phyloP scores from a whole-genome alignment of 2,113 vertebrate species.

The Daboia siamensis region DNA sequence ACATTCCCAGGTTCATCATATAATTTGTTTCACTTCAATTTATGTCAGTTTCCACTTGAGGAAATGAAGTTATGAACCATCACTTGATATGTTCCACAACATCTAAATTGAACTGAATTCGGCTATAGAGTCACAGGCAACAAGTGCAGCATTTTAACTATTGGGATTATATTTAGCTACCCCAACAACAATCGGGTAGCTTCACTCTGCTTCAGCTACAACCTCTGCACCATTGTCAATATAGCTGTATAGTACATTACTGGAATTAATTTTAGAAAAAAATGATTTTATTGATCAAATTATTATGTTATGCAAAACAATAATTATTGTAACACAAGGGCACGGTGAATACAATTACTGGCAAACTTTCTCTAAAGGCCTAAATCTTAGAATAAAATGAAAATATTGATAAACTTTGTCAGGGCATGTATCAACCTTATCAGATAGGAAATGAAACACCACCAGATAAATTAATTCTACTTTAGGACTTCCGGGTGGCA shows the following conservation, averaged over 20 bases:
- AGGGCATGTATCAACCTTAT: background rate
- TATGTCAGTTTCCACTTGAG: background rate
- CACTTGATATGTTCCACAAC: background rate
- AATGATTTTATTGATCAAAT: background rate
- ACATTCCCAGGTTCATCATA: background rate
- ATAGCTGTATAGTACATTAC: background rate
- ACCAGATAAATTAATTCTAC: background rate
- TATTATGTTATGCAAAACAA: background rate
- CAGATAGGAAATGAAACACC: background rate
- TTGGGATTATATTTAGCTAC: background rate
- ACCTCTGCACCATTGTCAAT: background rate
- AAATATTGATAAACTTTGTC: slow-evolving; percentile 4
- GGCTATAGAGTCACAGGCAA: background rate
- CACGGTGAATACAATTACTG: background rate
- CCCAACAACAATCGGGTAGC: background rate
- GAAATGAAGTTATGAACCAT: background rate
- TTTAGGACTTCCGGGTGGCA: no score
- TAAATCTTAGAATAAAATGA: slow-evolving; percentile 7
- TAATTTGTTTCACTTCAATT: background rate
- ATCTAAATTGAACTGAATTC: background rate
- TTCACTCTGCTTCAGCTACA: background rate
- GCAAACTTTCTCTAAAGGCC: background rate
- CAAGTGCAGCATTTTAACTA: background rate
- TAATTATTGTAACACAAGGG: background rate
- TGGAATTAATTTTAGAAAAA: background rate